Evolutionary conservation across 1,140 invertebrate genomes (phyloP).

Genomic region (Achroia grisella): DNA sequence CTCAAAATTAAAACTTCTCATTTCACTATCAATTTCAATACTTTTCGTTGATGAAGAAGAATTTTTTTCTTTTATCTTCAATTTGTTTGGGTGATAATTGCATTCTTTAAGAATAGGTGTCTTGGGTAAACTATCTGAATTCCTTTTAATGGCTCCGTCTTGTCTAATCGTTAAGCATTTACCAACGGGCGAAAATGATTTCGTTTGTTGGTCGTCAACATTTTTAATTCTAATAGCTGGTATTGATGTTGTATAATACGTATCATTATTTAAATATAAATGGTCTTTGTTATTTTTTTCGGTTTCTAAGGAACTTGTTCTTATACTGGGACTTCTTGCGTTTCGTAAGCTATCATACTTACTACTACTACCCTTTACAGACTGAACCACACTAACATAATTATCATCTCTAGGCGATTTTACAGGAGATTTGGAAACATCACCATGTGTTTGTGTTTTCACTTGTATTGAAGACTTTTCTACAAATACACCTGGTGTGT

Average conservation of each 20-base stretch:
- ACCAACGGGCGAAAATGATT: conserved; percentile 21
- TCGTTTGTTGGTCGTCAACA: conserved; percentile 42
- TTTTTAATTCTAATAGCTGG: conserved; percentile 62
- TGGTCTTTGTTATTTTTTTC: conserved; percentile 35
- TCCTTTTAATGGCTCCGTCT: conserved; percentile 49
- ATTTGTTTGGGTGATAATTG: conserved; percentile 28
- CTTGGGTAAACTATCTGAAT: conserved; percentile 38
- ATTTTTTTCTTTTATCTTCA: conserved; percentile 36
- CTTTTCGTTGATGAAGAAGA: conserved; percentile 17
- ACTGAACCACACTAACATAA: conserved; percentile 18
- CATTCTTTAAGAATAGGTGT: conserved; percentile 48
- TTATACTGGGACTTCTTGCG: conserved; percentile 37
- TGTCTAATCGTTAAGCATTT: conserved; percentile 23
- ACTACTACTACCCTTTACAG: conserved; percentile 19
- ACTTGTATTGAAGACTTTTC: conserved; percentile 25
- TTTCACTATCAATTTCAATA: conserved; percentile 47
- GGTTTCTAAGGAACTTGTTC: conserved; percentile 23
- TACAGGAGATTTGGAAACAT: conserved; percentile 26
- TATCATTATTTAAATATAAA: conserved; percentile 29
- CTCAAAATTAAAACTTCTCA: conserved; percentile 75
- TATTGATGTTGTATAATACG: conserved; percentile 29
- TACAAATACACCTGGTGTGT: conserved; percentile 71
- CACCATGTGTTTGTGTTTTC: conserved; percentile 20
- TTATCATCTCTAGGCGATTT: conserved; percentile 27
- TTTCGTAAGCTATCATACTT: conserved; percentile 35